Conservation (phyloP, 2,888 invertebrate genomes). For the Tanypteryx hageni region DNA sequence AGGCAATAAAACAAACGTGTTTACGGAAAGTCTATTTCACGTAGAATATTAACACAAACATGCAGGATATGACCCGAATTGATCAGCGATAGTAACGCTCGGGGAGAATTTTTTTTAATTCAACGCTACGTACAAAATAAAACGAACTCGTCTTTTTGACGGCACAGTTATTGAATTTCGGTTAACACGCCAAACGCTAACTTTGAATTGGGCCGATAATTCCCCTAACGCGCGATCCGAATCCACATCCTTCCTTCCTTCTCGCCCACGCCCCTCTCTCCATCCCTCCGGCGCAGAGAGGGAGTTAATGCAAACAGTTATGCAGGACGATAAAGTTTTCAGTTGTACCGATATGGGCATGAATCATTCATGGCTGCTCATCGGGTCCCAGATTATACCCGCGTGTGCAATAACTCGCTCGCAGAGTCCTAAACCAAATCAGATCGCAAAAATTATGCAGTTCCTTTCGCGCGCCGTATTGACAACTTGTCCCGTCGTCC, state of each 20-base stretch:
- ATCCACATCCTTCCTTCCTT: neutral
- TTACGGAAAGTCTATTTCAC: no score
- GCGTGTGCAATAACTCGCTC: neutral
- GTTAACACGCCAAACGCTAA: no score
- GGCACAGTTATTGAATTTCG: no score
- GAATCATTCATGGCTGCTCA: slow-evolving; percentile 7
- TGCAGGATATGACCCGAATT: no score
- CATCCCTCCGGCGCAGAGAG: neutral
- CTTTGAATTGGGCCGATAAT: no score
- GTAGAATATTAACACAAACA: no score
- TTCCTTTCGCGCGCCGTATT: neutral
- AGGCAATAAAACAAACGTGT: no score
- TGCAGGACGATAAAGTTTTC: neutral
- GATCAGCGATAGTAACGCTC: no score
- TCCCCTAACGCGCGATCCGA: neutral
- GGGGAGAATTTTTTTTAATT: no score
- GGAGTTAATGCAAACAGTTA: neutral
- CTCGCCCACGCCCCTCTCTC: neutral
- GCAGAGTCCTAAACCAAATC: neutral
- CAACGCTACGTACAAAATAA: no score
- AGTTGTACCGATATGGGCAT: neutral
- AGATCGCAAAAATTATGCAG: neutral
- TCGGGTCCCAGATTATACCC: neutral
- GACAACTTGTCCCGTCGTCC: neutral
- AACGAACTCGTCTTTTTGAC: no score